A percentile compares a stretch with the other conserved stretches of the same genome.
Evolutionary conservation across 2,888 invertebrate genomes (phyloP).

Genomic region (Pachymerium ferrugineum): DNA sequence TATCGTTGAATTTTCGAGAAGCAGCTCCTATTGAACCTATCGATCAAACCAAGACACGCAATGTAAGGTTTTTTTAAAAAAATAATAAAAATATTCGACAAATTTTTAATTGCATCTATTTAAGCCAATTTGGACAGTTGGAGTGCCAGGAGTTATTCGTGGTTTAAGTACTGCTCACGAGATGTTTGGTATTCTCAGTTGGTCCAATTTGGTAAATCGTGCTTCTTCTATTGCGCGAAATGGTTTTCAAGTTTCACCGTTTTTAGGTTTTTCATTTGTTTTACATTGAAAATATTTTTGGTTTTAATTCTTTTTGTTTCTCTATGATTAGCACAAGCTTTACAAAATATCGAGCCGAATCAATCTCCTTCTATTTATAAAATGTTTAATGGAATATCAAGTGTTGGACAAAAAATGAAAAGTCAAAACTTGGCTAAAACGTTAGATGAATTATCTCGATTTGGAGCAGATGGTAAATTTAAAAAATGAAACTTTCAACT

Average conservation of each 20-base stretch:
- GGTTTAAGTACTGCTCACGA: slow-evolving; percentile 57
- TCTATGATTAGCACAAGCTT: not conserved
- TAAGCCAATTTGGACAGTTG: slow-evolving; percentile 38
- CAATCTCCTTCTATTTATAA: no score
- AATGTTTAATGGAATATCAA: no score
- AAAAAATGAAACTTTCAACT: not conserved
- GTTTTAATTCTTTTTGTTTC: no score
- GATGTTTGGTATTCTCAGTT: slow-evolving; percentile 55
- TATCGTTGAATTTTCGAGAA: slow-evolving; percentile 58
- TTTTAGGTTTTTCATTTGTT: not conserved
- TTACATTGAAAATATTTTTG: no score
- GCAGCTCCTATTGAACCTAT: slow-evolving; percentile 42
- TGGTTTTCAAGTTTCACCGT: slow-evolving; percentile 40
- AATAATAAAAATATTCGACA: not conserved
- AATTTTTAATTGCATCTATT: not conserved
- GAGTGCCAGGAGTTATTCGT: slow-evolving; percentile 57
- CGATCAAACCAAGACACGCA: not conserved
- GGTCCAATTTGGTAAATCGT: slow-evolving; percentile 58
- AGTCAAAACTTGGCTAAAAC: not conserved
- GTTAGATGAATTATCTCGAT: no score
- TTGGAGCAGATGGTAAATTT: not conserved
- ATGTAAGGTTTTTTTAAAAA: not conserved
- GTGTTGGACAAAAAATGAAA: no score
- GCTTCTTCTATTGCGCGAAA: slow-evolving; percentile 54
- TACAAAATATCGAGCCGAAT: no score